phyloP scores from a whole-genome alignment of 2,113 vertebrate species.

The Eonycteris spelaea region DNA sequence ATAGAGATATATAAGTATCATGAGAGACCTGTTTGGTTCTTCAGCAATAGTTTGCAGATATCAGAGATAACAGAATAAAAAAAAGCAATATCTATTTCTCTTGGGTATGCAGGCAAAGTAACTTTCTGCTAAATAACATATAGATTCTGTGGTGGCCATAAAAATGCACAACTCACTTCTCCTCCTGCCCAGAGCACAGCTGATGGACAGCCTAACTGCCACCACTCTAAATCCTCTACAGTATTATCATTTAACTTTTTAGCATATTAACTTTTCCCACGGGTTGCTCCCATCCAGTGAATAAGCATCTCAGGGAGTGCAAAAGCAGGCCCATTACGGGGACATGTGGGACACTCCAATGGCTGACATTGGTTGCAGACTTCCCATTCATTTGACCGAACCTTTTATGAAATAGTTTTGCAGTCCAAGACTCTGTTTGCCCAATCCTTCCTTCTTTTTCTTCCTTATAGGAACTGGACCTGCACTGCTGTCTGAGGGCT shows the following conservation, averaged over 20 bases:
- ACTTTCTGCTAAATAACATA: not conserved
- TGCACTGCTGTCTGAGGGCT: not conserved
- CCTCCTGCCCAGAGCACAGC: rapidly evolving
- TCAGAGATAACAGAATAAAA: not conserved
- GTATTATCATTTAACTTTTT: too few species aligned
- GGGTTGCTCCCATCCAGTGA: not conserved
- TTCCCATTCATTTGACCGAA: not conserved
- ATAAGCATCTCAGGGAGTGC: not conserved
- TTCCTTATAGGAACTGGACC: not conserved
- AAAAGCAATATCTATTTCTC: not conserved
- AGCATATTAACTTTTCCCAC: not conserved
- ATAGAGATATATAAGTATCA: not conserved
- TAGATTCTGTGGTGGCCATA: not conserved
- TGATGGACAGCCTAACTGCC: not conserved
- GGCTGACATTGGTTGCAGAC: not conserved
- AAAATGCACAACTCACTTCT: not conserved
- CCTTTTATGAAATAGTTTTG: not conserved
- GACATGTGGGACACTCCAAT: not conserved
- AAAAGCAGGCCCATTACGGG: not conserved
- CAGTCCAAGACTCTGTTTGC: not conserved
- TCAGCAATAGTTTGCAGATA: not conserved
- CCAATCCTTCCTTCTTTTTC: not conserved
- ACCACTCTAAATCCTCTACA: not conserved
- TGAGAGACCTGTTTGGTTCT: not conserved
- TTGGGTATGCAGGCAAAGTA: not conserved